These are phyloP conservation scores for Platyscapa corneri DNA, from an alignment of 1,140 invertebrate species.

Conservation along the genomic window DNA sequence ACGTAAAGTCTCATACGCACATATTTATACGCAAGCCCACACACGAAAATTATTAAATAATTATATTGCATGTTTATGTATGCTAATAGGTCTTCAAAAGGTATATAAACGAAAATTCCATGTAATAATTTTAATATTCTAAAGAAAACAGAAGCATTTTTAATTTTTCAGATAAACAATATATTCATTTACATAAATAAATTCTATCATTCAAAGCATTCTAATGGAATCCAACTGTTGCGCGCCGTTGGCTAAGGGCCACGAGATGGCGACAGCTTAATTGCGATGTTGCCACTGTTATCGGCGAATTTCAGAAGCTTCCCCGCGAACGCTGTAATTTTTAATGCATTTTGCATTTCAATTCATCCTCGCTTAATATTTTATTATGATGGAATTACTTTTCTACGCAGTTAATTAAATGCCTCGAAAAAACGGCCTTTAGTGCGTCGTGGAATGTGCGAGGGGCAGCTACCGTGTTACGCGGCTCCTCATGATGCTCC, in stretches of 20 bases:
- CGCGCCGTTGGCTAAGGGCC: neutral
- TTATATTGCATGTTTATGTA: neutral
- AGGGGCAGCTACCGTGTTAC: conserved; percentile 74
- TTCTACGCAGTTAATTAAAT: conserved; percentile 61
- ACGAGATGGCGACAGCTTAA: conserved; percentile 55
- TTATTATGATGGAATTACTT: conserved; percentile 44
- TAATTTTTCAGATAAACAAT: neutral
- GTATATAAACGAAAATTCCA: no score
- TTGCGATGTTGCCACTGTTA: conserved; percentile 70
- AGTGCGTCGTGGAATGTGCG: conserved; percentile 73
- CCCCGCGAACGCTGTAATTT: conserved; percentile 56
- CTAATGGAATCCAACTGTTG: conserved; percentile 8
- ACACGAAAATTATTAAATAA: neutral
- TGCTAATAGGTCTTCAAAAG: no score
- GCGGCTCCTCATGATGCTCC: conserved; percentile 73
- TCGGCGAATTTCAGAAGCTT: conserved; percentile 63
- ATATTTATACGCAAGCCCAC: no score
- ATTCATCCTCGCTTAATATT: conserved; percentile 60
- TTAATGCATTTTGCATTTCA: conserved; percentile 59
- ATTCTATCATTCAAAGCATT: neutral
- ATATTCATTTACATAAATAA: neutral
- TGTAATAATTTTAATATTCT: no score
- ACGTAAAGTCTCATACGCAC: no score
- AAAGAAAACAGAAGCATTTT: neutral
- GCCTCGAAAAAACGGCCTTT: conserved; percentile 55